These are phyloP conservation scores for Mnemiopsis leidyi DNA, from an alignment of 37 sponge, comb jelly and placozoan species.

Conservation along the genomic window DNA sequence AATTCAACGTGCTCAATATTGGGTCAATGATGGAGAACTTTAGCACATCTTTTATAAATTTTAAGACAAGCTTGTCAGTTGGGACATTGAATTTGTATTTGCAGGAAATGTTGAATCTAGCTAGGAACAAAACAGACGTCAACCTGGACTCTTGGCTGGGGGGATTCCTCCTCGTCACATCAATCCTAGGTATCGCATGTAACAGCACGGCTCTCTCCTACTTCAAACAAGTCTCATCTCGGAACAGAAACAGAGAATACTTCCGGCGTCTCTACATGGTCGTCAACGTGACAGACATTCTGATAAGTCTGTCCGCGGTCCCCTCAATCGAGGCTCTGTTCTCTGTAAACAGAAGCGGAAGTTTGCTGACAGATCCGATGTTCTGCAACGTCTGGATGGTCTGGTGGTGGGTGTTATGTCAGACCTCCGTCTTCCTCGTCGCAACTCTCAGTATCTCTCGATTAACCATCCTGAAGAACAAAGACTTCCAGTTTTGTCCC, in stretches of 20 bases:
- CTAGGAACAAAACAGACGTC: neutral
- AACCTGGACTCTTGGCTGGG: neutral
- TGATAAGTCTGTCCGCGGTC: neutral
- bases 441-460: neutral
- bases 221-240: neutral
- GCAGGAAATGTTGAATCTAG: neutral
- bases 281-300: neutral
- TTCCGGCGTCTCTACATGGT: neutral
- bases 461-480: neutral
- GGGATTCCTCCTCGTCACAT: neutral
- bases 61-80: too few species aligned
- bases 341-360: neutral
- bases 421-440: neutral
- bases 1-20: too few species aligned
- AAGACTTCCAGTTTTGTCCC: neutral
- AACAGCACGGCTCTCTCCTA: neutral
- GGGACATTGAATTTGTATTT: neutral
- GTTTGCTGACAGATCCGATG: neutral
- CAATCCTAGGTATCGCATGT: neutral
- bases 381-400: neutral
- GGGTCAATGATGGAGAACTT: too few species aligned
- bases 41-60: too few species aligned
- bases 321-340: neutral
- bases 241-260: neutral
- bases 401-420: neutral